phyloP scores from a whole-genome alignment of 2,888 invertebrate genomes.

The Cantharis lateralis region DNA sequence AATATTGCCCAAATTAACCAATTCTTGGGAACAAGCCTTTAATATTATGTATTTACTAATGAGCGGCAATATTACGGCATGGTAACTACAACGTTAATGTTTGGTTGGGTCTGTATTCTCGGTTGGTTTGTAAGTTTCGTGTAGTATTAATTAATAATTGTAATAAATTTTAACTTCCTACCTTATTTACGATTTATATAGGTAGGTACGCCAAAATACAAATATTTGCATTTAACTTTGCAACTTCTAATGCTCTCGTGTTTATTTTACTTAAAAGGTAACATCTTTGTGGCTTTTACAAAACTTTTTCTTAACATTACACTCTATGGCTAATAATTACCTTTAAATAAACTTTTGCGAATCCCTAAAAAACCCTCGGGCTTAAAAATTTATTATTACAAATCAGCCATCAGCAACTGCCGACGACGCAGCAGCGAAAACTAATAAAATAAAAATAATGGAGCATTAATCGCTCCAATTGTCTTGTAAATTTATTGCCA shows the following conservation, averaged over 20 bases:
- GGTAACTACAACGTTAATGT: background rate
- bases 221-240: background rate
- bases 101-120: background rate
- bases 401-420: background rate
- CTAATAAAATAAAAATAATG: background rate
- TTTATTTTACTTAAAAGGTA: background rate
- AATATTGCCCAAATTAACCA: background rate
- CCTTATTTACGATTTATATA: background rate
- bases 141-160: background rate
- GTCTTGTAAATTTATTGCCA: background rate
- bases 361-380: background rate
- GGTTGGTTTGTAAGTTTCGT: background rate
- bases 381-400: background rate
- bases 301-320: background rate
- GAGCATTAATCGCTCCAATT: background rate
- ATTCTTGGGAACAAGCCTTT: background rate
- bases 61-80: background rate
- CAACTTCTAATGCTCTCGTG: background rate
- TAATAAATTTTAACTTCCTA: background rate
- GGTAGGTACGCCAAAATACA: background rate
- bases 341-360: background rate
- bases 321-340: background rate
- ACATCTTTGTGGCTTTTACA: background rate
- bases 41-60: background rate
- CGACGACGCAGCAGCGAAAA: background rate